These are phyloP conservation scores for Cryptotis parvus DNA, from an alignment of 2,113 vertebrate species.

Conservation along the genomic window DNA sequence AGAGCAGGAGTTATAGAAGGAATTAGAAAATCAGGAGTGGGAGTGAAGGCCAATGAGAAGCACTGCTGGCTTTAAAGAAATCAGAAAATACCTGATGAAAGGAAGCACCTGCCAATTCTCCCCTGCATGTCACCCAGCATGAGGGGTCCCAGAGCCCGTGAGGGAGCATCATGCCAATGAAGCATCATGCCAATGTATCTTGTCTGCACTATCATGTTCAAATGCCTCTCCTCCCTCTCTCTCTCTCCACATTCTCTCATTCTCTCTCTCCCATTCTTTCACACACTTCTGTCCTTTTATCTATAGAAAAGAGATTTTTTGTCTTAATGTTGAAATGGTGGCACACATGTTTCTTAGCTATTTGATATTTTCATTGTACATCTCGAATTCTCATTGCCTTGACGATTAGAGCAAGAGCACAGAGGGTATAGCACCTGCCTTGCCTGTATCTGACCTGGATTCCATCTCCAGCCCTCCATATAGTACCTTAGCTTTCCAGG, in stretches of 20 bases:
- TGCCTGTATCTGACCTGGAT: no score
- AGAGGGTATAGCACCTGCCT: no score
- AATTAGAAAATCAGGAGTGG: not conserved
- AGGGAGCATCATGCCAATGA: not conserved
- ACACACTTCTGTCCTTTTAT: not conserved
- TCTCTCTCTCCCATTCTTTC: no score
- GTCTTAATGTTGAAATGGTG: no score
- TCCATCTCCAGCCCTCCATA: no score
- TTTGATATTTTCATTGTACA: no score
- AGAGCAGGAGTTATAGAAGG: constrained; percentile 6
- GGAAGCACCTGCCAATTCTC: not conserved
- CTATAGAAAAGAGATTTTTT: no score
- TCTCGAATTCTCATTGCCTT: no score
- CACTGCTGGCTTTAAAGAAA: not conserved
- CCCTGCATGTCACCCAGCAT: not conserved
- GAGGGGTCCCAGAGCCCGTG: not conserved
- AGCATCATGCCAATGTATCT: not conserved
- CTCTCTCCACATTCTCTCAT: not conserved
- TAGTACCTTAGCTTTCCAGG: no score
- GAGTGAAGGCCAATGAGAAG: not conserved
- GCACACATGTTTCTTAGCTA: no score
- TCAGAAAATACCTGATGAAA: not conserved
- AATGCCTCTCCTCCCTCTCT: no score
- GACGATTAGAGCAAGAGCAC: no score
- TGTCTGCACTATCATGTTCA: not conserved